phyloP scores from a whole-genome alignment of 2,113 vertebrate species.

The Narcine bancroftii region DNA sequence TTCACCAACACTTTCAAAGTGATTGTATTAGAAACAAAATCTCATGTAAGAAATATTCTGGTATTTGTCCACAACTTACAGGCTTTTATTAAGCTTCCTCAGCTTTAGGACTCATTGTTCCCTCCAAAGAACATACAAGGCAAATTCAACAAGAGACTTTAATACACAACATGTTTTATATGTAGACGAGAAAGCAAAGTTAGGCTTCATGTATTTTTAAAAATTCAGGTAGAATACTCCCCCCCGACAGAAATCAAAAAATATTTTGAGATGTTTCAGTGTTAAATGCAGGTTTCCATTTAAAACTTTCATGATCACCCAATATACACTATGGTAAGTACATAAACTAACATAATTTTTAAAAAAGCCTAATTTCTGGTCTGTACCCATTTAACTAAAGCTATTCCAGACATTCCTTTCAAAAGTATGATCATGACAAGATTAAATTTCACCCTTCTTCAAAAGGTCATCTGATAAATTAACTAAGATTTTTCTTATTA shows the following conservation, averaged over 20 bases:
- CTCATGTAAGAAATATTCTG: background rate
- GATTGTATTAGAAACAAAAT: no score
- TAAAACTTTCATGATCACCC: background rate
- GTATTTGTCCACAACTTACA: background rate
- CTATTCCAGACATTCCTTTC: background rate
- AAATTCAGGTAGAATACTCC: no score
- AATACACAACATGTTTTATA: background rate
- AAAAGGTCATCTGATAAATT: no score
- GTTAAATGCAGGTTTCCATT: background rate
- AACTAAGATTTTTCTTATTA: no score
- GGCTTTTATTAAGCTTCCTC: background rate
- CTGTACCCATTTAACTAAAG: background rate
- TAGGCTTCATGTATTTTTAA: no score
- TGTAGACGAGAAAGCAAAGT: background rate
- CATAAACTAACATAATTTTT: background rate
- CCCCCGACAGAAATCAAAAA: no score
- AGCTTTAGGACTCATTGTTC: background rate
- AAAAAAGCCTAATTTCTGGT: background rate
- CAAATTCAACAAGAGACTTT: background rate
- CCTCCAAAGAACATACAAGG: background rate
- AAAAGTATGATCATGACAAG: background rate
- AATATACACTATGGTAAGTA: background rate
- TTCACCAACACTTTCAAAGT: no score
- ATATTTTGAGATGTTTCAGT: background rate
- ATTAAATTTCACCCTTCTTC: background rate